Base-by-base conservation (phyloP, 2,113 vertebrate species). In the Mesoclemmys tuberculata region DNA sequence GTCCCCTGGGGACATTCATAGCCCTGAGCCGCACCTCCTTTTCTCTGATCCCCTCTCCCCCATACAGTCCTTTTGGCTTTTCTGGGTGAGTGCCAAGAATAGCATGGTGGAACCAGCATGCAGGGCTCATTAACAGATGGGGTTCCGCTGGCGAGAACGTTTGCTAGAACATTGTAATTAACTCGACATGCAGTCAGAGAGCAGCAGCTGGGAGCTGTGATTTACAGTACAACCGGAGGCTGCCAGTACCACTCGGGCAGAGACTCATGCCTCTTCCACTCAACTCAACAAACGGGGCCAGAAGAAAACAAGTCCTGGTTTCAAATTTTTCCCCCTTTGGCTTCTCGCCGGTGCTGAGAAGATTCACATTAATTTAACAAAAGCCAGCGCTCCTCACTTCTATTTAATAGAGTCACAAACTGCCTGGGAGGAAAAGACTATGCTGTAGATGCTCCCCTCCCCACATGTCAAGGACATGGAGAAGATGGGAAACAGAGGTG, bases 161-260 rank as follows among this genome's bases (percentile, higher is more conserved):
- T 84, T 71, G 61, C 82, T 80, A 80, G 85, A n/a, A 2, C 10
- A 27, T 7, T 77, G 0, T 27, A 26, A 79, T 41, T 31, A 77
- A 29, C 52, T 91, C 16, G 83, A 26, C 83, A 4, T 5, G 3
- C 81, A 88, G 55, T 44, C 92, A 38, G 87, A 46, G 90, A 7
- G 55, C 3, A 85, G 91, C 89, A 88, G 92, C 89, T 84, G 90
- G 84, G 84, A 88, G 74, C 89, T 89, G 80, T 96, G 94, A 95
- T 93, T 93, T 91, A 94, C 2, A 18, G 93, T 80, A 68, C 1
- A 2, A 31, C 80, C 52, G 0, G 1, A 71, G 82, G 58, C 84
- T 75, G 27, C 90, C 80, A 18, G 52, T 38, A 78, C 84, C 95
- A 71, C 84, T 55, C 4, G 68, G 86, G 82, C 79, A 85, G 89